Base-by-base conservation (phyloP, 2,113 vertebrate genomes). In the Motacilla alba region DNA sequence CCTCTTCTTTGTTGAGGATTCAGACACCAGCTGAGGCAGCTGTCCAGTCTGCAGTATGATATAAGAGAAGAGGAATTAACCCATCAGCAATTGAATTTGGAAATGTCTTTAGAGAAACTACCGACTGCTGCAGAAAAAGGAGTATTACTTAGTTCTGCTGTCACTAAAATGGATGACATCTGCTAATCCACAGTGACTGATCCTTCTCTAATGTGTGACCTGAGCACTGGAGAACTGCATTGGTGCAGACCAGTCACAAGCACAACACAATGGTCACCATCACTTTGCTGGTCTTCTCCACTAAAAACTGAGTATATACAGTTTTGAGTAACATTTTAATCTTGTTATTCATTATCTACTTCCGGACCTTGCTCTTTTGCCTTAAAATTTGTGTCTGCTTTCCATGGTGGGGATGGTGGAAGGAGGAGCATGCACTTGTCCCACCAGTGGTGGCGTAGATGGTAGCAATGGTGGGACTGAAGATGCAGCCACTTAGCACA, bases 61-160 rank as follows among this genome's bases (percentile, higher is more conserved):
- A 92, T 46, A 95, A 83, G 82, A 93, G 90, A 96, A 93, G 90
- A 92, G 83, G 92, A 97, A 97, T 96, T 96, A 96, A 96, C 83
- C 91, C 87, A 96, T 75, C 44, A 46, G 50, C 92, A 96, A 95
- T 93, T 96, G 94, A 93, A 96, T 97, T 97, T 97, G 86, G 86
- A 95, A 96, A 96, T 66, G 83, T 92, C 90, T 97, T 96, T 96
- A 95, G 86, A 96, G 92, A 90, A 96, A 94, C 88, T 91, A 96
- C 90, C 0, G 19, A 92, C 93, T 89, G 72, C 83, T 93, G 86
- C 72, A 94, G 83, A 76, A 92, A 78, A 90, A 85, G 90, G 79
- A 97, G 86, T 90, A 93, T 96, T 93, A 93, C 90, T 94, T 87
- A 87, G 93, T 60, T 83, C 76, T 81, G 68, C 92, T 95, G 93